These are phyloP conservation scores for Anguilla japonica DNA, from an alignment of 2,113 vertebrate species.

Conservation along the genomic window DNA sequence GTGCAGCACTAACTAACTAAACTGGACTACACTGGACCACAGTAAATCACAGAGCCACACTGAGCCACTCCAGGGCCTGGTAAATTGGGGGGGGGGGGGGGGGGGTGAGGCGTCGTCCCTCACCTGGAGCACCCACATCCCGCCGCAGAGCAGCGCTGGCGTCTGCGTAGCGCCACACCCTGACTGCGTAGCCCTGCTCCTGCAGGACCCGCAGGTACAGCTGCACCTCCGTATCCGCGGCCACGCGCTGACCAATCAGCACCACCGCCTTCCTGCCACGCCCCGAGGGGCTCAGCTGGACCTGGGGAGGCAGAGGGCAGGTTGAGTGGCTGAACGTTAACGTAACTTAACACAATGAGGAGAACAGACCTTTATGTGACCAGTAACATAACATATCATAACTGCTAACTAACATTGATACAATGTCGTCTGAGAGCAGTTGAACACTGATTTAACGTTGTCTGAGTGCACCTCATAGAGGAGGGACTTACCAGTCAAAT, in stretches of 20 bases:
- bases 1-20: background rate
- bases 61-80: too few species aligned
- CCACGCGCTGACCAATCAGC: conserved; percentile 62
- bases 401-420: too few species aligned
- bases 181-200: conserved; percentile 71
- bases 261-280: conserved; percentile 60
- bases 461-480: background rate
- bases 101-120: too few species aligned
- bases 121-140: conserved; percentile 42
- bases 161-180: conserved; percentile 64
- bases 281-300: conserved; percentile 16
- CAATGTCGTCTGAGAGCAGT: background rate
- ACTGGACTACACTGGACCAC: background rate
- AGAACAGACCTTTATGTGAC: too few species aligned
- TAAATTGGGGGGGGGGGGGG: too few species aligned
- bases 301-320: conserved; percentile 59
- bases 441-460: background rate
- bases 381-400: too few species aligned
- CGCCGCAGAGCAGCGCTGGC: conserved; percentile 48
- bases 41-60: background rate
- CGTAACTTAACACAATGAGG: too few species aligned
- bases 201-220: conserved; percentile 74
- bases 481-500: too few species aligned
- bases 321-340: conserved; percentile 44
- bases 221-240: conserved; percentile 63